Percentiles rank a stretch among this genome's conserved stretches.
Evolutionary conservation across 53 echinoderm and acorn worm genomes (phyloP).

Genomic region (Astropecten irregularis): DNA sequence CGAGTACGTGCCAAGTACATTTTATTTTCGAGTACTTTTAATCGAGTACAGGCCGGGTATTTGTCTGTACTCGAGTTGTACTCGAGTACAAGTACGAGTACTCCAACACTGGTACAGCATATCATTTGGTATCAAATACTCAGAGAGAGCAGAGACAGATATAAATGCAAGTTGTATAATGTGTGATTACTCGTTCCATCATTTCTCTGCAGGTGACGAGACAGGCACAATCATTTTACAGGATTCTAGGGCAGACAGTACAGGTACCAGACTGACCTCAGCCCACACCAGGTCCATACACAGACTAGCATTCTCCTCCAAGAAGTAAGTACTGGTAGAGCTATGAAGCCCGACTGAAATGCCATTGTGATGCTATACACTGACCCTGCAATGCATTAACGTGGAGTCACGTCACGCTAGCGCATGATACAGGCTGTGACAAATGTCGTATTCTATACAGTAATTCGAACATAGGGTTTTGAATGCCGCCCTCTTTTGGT

Average conservation of each 20-base stretch:
- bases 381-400: not conserved
- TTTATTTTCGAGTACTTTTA: no score
- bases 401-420: no score
- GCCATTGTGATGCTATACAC: not conserved
- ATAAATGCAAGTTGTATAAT: not conserved
- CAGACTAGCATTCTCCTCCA: constrained; percentile 89
- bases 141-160: not conserved
- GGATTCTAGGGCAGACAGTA: constrained; percentile 69
- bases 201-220: constrained; percentile 82
- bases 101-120: no score
- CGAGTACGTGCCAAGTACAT: no score
- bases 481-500: no score
- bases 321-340: constrained; percentile 64
- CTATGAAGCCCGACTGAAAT: not conserved
- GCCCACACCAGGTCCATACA: constrained; percentile 91
- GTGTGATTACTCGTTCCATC: no score
- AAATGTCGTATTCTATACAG: no score
- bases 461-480: no score
- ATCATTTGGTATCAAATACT: not conserved
- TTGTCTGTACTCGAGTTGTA: no score
- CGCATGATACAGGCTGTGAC: no score
- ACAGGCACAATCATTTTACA: constrained; percentile 75
- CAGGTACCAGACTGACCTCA: constrained; percentile 51
- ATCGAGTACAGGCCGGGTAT: no score
- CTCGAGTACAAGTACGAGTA: no score